Evolutionary conservation across 2,888 invertebrate species (phyloP).

Genomic region (Clistopyga incitator): DNA sequence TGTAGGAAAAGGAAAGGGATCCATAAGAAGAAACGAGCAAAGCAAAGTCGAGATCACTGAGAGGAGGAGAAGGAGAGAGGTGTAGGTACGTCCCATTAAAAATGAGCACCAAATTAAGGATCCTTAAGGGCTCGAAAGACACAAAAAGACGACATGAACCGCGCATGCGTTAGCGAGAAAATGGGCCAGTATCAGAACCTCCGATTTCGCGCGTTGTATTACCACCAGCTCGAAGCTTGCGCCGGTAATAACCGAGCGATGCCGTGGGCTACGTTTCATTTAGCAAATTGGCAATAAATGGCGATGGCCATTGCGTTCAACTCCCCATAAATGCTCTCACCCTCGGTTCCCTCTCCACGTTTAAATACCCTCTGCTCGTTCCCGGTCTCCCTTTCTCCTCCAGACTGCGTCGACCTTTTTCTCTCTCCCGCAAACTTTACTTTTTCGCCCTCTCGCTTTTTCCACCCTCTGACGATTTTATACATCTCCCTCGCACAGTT

Average conservation of each 20-base stretch:
- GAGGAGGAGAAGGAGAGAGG: slow-evolving; percentile 8
- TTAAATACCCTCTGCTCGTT: slow-evolving; percentile 39
- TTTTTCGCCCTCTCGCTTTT: slow-evolving; percentile 1
- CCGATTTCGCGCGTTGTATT: slow-evolving; percentile 34
- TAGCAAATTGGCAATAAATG: slow-evolving; percentile 84
- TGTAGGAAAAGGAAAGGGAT: neutral
- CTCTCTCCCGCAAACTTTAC: slow-evolving; percentile 14
- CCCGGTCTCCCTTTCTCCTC: slow-evolving; percentile 26
- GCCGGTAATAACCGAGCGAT: slow-evolving; percentile 78
- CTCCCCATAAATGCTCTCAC: slow-evolving; percentile 74
- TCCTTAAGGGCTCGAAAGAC: slow-evolving; percentile 44
- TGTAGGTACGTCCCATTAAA: slow-evolving; percentile 49
- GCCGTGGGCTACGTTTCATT: slow-evolving; percentile 82
- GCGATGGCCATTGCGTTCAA: slow-evolving; percentile 79
- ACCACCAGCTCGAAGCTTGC: slow-evolving; percentile 46
- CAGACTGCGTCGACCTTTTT: slow-evolving; percentile 3
- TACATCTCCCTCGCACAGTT: slow-evolving; percentile 15
- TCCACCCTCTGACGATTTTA: slow-evolving; percentile 7
- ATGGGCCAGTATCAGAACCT: slow-evolving; percentile 30
- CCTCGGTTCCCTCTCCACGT: slow-evolving; percentile 30
- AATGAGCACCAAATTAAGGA: slow-evolving; percentile 63
- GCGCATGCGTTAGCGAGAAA: slow-evolving; percentile 13
- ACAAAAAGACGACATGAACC: slow-evolving; percentile 36
- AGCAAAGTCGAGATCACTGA: slow-evolving; percentile 18
- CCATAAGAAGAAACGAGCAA: slow-evolving; percentile 8